Evolutionary conservation across 2,888 invertebrate species (phyloP).

Genomic region (Therioaphis trifolii): DNA sequence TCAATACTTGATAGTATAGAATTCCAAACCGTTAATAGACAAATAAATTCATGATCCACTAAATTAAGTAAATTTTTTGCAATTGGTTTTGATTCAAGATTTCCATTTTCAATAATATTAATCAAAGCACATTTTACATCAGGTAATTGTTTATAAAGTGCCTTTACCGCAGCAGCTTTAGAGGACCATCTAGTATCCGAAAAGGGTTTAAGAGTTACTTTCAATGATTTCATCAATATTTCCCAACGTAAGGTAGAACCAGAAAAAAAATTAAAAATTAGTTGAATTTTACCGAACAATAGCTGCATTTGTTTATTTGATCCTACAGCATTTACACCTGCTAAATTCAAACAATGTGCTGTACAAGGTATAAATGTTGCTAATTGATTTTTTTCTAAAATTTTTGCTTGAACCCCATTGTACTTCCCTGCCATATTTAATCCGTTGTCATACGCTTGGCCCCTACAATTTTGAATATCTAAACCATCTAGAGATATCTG

Average conservation of each 20-base stretch:
- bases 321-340: too few relatives aligned
- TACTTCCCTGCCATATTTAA: constrained; percentile 65
- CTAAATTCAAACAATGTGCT: too few relatives aligned
- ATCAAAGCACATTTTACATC: constrained; percentile 23
- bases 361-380: too few relatives aligned
- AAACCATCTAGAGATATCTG: constrained; percentile 10
- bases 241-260: background rate
- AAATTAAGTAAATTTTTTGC: constrained; percentile 9
- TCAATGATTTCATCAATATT: constrained; percentile 27
- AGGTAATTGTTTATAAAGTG: constrained; percentile 8
- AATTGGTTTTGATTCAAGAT: constrained; percentile 11
- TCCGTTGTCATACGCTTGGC: constrained; percentile 65
- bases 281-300: too few relatives aligned
- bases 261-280: too few relatives aligned
- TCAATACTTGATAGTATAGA: constrained; percentile 17
- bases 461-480: constrained; percentile 56
- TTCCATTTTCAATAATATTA: constrained; percentile 30
- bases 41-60: constrained; percentile 20
- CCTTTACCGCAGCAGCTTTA: background rate
- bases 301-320: too few relatives aligned
- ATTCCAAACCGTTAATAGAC: background rate
- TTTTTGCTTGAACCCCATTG: constrained; percentile 64
- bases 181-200: constrained; percentile 7
- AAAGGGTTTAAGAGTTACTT: constrained; percentile 1
- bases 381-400: too few relatives aligned